Base-by-base conservation (phyloP, 1,140 invertebrate species). In the Tribolium castaneum region DNA sequence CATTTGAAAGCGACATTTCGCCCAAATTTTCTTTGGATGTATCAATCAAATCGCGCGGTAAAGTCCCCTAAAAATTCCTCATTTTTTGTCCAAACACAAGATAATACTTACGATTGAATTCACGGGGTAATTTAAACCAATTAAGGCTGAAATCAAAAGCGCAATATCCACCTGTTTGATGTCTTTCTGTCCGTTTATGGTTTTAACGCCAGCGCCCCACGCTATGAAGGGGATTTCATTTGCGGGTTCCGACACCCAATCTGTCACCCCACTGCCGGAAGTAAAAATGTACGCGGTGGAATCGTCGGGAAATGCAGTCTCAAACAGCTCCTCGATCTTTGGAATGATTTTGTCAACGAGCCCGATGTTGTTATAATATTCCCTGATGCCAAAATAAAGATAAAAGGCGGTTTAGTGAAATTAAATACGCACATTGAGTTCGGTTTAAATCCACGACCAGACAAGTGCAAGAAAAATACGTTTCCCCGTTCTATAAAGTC, bases 251-350 rank as follows among this genome's bases (percentile, higher is more conserved):
- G 97, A 98, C 86, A 97, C 97, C 93, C 97, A 98, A 87, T 98
- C 92, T 22, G 97, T 98, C 97, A 99, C 99, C 81, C 98, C 98
- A 91, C 99, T 98, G 89, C 99, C 98, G 22, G 98, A 92, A 10
- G 98, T 98, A 86, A 99, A 95, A 35, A 99, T 86, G 89, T 93
- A 99, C 16, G 94, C 91, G 5, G 97, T 99, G 81, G 90, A 89
- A 16, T 90, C 89, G 87, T 98, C 94, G 5, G 88, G 86, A 88
- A 93, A 99, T 30, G 80, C 76, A 4, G 90, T 84, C 80, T 94
- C 92, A 49, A 98, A 91, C 6, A 92, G 75, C 78, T 91, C 79
- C 56, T 93, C 93, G 25, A 95, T 91, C 84, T 91, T 87, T 81
- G 90, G 83, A 51, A 99, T 92, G 75, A 94, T 93, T 39, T 88